Base-by-base conservation (phyloP, 2,888 invertebrate species). In the Drosophila tanythrix region DNA sequence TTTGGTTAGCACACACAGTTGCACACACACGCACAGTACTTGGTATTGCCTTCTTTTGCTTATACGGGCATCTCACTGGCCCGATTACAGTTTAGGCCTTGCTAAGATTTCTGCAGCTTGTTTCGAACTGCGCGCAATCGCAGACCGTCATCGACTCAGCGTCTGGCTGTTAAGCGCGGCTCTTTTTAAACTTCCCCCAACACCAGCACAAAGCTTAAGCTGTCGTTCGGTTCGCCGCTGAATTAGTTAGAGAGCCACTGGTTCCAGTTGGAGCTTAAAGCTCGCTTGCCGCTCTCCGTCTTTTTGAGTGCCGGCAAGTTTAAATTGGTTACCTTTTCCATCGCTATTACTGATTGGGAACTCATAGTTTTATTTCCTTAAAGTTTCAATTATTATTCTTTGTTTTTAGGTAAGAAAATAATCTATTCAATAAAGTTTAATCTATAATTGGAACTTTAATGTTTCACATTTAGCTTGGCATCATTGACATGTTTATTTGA, bases 111-210 rank as follows among this genome's bases (percentile, higher is more conserved):
- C 53, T 59, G 57, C 61, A 67, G 73, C 71, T 79, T 79, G 62
- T 70, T 78, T 84, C 36, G 77, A 76, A 89, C 81, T 91, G 83
- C 80, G 79, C 91, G 80, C 89, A 82, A 83, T 76, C 91, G 89
- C 91, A 90, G 88, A 90, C 84, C 90, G 90, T 87, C 77, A 70
- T 74, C 84, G 82, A 91, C 91, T 91, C 88, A 84, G 66, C 78
- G 79, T 74, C 70, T 74, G 72, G 80, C 76, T 81, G 80, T 71
- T 60, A 65, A 80, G 81, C 80, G 79, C 71, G 74, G 72, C 81
- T 78, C 89, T 91, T 91, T 90, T 91, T 84, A 91, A 88, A 78
- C 79, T 69, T 50, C 65, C 77, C 59, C 61, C 59, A 51, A 79
- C 65, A 56, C 55, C 53, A 58, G 60, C 48, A 33, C 60, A 36